Evolutionary conservation across 1,140 invertebrate species (phyloP).

Genomic region (Aphelenchoides fujianensis): DNA sequence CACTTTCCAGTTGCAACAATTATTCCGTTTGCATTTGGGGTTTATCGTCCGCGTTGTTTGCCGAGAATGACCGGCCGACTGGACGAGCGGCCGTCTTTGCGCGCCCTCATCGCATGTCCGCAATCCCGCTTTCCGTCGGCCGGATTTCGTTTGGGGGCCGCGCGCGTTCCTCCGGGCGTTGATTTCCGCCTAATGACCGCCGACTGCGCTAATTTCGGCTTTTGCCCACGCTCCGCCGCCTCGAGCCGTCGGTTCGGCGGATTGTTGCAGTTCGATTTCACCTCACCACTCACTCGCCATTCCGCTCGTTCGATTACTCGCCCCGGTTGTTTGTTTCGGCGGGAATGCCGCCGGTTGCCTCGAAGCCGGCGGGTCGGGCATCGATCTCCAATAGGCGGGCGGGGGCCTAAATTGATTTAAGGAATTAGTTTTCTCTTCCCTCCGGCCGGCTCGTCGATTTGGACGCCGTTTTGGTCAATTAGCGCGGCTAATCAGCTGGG

Average conservation of each 20-base stretch:
- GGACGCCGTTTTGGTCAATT: neutral
- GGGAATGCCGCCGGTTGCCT: neutral
- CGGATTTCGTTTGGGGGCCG: too few species aligned
- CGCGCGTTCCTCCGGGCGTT: too few species aligned
- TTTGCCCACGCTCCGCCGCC: neutral
- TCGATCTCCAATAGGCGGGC: conserved; percentile 1
- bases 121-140: too few species aligned
- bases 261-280: too few species aligned
- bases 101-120: too few species aligned
- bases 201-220: neutral
- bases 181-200: neutral
- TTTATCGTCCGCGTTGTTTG: too few species aligned
- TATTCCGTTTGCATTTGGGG: too few species aligned
- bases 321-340: neutral
- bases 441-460: too few species aligned
- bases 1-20: too few species aligned
- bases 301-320: neutral
- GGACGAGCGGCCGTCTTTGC: too few species aligned
- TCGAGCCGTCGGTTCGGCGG: neutral
- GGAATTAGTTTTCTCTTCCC: neutral
- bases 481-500: neutral
- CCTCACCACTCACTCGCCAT: neutral
- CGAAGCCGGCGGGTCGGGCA: neutral
- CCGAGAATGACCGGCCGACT: too few species aligned
- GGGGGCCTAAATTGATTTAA: neutral